phyloP scores from a whole-genome alignment of 2,113 vertebrate genomes.

The Cephalopterus ornatus region DNA sequence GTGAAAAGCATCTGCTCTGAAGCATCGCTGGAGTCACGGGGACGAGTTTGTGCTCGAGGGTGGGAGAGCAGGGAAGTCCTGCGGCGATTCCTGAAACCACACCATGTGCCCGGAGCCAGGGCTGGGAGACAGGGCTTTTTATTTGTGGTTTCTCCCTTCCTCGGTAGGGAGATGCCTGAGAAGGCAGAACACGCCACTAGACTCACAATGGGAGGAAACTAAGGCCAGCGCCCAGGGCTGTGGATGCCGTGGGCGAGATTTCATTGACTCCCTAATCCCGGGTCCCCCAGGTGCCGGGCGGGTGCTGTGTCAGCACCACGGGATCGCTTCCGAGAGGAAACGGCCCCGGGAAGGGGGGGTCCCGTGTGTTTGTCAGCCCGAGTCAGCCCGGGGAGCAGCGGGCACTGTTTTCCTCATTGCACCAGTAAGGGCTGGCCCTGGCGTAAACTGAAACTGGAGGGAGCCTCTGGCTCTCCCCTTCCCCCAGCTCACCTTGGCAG shows the following conservation, averaged over 20 bases:
- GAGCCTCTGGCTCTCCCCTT: not conserved
- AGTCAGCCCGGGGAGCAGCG: not conserved
- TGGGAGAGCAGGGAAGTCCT: not conserved
- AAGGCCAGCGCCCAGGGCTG: not conserved
- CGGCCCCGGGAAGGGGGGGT: not conserved
- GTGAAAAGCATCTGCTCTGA: not conserved
- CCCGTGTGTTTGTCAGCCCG: not conserved
- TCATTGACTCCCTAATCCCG: not conserved
- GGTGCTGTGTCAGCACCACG: not conserved
- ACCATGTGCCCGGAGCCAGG: rapidly evolving
- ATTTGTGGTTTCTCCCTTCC: not conserved
- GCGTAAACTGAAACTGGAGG: not conserved
- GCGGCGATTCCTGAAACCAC: rapidly evolving
- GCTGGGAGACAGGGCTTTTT: not conserved
- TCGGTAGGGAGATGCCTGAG: not conserved
- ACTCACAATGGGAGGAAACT: not conserved
- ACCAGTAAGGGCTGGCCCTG: too few relatives aligned
- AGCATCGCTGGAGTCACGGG: not conserved
- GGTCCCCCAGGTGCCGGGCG: not conserved
- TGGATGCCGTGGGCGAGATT: not conserved
- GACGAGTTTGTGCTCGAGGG: not conserved
- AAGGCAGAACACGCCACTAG: not conserved
- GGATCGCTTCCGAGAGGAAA: not conserved
- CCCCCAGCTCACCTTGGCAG: not conserved
- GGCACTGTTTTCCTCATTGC: not conserved